Evolutionary conservation across 2,113 vertebrate species (phyloP), one percentile per base, ranked within the genome.

Genomic region (Stigmatopora nigra): DNA sequence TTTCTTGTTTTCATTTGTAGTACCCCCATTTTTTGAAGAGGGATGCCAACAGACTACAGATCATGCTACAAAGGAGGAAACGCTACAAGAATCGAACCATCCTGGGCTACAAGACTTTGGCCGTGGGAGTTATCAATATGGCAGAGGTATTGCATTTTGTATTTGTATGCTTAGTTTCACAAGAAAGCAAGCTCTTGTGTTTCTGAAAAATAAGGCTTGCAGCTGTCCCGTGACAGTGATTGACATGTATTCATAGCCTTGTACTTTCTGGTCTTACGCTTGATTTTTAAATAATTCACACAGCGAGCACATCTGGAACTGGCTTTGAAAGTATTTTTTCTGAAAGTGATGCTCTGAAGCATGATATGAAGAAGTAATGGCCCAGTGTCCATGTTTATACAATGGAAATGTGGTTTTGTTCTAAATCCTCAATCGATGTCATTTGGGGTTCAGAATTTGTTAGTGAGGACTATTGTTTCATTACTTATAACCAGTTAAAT

Each of bases 41-140:
- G 77, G 91, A 92, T 8, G 81, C 90, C 70, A 92, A 92, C 80
- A 76, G 88, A 67, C 86, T 92, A 20, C 91, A 92, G 82, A 90
- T 92, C 5, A 90, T 92, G 89, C 79, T 92, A 45, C 91, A 92
- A 81, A 84, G 91, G 78, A 86, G 91, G 58, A 92, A 92, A 74
- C 86, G 91, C 61, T 92, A 92, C 85, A 92, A 92, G 64, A 92
- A 92, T 71, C 84, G 91, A 66, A 92, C 91, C 64, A 92, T 92
- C 68, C 84, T 92, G 71, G 91, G 91, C 65, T 91, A 90, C 86
- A 92, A 92, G 78, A 92, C 91, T 0, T 71, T 92, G 60, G 91
- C 91, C 0, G 82, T 91, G 59, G 91, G 91, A 59, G 79, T 90
- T 11, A 91, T 92, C 75, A 89, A 91, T 71, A 92, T 92, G 91